Percentiles rank a stretch among this genome's conserved stretches.
These are phyloP conservation scores for Ennomos erosarius DNA, from an alignment of 2,888 invertebrate genomes.

Conservation along the genomic window DNA sequence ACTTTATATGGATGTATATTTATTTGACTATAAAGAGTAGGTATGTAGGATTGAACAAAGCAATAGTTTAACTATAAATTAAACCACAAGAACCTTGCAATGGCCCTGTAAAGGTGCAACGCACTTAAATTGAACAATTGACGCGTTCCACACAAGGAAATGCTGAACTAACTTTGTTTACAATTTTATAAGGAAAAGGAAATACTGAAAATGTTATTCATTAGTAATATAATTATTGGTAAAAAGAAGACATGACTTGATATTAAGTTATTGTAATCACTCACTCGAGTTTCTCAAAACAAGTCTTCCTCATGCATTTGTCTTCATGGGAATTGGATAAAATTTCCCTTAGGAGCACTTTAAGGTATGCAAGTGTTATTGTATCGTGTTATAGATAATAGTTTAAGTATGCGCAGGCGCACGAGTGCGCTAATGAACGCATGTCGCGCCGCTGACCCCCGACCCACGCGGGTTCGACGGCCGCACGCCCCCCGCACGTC, in stretches of 20 bases:
- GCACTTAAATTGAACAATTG: slow-evolving; percentile 65
- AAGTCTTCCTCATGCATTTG: neutral
- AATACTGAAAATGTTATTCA: slow-evolving; percentile 21
- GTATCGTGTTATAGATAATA: slow-evolving; percentile 37
- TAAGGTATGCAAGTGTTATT: slow-evolving; percentile 6
- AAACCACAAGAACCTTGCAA: slow-evolving; percentile 53
- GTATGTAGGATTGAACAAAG: slow-evolving; percentile 42
- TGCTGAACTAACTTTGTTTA: slow-evolving; percentile 52
- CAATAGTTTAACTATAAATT: slow-evolving; percentile 50
- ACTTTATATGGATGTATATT: neutral
- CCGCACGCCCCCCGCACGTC: slow-evolving; percentile 56
- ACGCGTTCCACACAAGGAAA: slow-evolving; percentile 59
- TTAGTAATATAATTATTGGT: neutral
- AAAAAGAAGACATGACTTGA: slow-evolving; percentile 2
- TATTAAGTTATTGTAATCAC: neutral
- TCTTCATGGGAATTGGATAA: too few relatives aligned
- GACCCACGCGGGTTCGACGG: slow-evolving; percentile 82
- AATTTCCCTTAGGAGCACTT: neutral
- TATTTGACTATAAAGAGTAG: slow-evolving; percentile 37
- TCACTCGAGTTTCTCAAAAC: neutral
- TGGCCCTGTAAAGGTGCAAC: slow-evolving; percentile 58
- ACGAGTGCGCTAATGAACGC: slow-evolving; percentile 75
- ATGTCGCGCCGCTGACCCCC: slow-evolving; percentile 81
- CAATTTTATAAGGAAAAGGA: slow-evolving; percentile 25
- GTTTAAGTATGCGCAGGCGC: slow-evolving; percentile 56